phyloP scores from a whole-genome alignment of 1,140 invertebrate genomes.

The Cydia strobilella region DNA sequence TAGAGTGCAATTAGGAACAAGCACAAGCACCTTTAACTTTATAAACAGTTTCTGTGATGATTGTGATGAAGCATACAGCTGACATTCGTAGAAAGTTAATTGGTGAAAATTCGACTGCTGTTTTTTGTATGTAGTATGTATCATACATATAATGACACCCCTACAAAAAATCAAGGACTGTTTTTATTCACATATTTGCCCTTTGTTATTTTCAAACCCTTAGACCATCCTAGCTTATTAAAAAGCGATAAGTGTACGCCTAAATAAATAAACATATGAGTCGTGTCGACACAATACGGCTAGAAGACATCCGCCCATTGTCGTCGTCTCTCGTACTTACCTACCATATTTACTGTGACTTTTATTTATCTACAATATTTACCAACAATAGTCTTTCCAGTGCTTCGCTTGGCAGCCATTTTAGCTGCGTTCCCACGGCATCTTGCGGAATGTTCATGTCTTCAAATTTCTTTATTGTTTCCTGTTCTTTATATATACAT shows the following conservation, averaged over 20 bases:
- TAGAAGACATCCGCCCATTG: slow-evolving; percentile 47
- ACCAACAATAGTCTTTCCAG: slow-evolving; percentile 15
- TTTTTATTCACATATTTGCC: background rate
- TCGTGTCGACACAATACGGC: slow-evolving; percentile 32
- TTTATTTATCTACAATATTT: slow-evolving; percentile 26
- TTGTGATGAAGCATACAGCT: background rate
- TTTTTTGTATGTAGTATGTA: background rate
- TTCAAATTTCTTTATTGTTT: slow-evolving; percentile 7
- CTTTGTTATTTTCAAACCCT: background rate
- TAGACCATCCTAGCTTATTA: slow-evolving; percentile 22
- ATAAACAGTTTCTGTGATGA: background rate
- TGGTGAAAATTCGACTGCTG: no score
- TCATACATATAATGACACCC: background rate
- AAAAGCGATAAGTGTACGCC: slow-evolving; percentile 30
- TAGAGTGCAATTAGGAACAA: background rate
- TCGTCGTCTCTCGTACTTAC: slow-evolving; percentile 33
- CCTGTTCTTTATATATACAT: background rate
- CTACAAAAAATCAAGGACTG: background rate
- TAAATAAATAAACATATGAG: slow-evolving; percentile 32
- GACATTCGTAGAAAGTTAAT: no score
- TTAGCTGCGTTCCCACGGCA: slow-evolving; percentile 2
- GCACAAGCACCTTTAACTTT: background rate
- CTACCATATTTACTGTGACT: slow-evolving; percentile 14
- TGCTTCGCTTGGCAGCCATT: slow-evolving; percentile 4
- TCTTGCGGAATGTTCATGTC: slow-evolving; percentile 4